Percentiles rank a stretch among this genome's conserved stretches.
These are phyloP conservation scores for Chondrosia reniformis DNA, from an alignment of 37 sponge, comb jelly and placozoan genomes.

Conservation along the genomic window DNA sequence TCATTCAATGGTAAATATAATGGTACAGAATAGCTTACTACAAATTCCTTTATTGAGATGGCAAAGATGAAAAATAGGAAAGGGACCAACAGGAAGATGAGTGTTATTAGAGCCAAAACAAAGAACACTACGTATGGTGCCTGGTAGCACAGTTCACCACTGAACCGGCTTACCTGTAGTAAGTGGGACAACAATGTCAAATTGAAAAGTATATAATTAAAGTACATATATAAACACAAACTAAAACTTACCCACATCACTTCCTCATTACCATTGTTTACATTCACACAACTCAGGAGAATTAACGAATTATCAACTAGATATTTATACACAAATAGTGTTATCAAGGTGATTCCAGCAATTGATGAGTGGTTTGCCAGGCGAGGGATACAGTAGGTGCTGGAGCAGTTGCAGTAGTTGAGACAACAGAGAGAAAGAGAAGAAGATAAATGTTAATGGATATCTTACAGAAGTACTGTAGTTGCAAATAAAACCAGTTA, in stretches of 20 bases:
- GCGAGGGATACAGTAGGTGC: slow-evolving; percentile 27
- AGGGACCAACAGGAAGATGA: not conserved
- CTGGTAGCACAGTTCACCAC: not conserved
- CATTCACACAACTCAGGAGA: slow-evolving; percentile 11
- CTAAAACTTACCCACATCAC: slow-evolving; percentile 1
- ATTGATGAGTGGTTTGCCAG: slow-evolving; percentile 23
- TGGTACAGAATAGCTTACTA: not conserved
- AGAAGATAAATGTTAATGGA: not conserved
- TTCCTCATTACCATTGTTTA: not conserved
- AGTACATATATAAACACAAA: too few species aligned
- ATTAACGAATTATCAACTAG: slow-evolving; percentile 10
- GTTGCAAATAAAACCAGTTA: too few species aligned
- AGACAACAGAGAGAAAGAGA: not conserved
- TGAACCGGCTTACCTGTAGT: not conserved
- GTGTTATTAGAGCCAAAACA: not conserved
- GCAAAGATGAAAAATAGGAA: not conserved
- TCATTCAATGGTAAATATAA: not conserved
- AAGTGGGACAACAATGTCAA: not conserved
- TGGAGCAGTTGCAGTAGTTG: not conserved
- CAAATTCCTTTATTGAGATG: slow-evolving; percentile 13
- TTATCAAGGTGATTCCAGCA: slow-evolving; percentile 29
- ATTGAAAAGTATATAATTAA: too few species aligned
- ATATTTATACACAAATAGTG: slow-evolving; percentile 43
- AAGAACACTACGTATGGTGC: not conserved
- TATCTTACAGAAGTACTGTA: not conserved